Evolutionary conservation across 2,797 vertebrate genomes (phyloP).

Genomic region (Enteromius anoplus): DNA sequence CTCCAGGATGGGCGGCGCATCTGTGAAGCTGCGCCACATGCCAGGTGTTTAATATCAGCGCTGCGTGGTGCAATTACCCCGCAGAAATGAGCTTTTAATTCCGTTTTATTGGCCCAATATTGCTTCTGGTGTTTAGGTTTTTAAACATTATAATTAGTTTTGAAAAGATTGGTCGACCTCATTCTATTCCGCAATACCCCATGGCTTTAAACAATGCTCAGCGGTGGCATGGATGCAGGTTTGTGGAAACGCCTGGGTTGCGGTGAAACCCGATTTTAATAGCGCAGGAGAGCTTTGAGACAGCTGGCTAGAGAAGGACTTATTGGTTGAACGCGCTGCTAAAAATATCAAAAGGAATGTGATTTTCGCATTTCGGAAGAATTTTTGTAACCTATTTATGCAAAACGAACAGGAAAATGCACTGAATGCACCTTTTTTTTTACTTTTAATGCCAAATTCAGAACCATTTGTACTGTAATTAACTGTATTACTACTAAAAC

Average conservation of each 20-base stretch:
- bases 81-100: slow-evolving; percentile 65
- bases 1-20: slow-evolving; percentile 42
- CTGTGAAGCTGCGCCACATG: slow-evolving; percentile 47
- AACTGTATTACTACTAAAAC: too few relatives aligned
- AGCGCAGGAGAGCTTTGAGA: slow-evolving; percentile 52
- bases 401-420: slow-evolving; percentile 6
- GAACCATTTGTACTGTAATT: background rate
- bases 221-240: slow-evolving; percentile 44
- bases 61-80: slow-evolving; percentile 57
- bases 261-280: slow-evolving; percentile 44
- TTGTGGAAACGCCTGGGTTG: slow-evolving; percentile 47
- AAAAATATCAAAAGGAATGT: slow-evolving; percentile 40
- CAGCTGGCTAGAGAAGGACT: slow-evolving; percentile 37
- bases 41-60: slow-evolving; percentile 62
- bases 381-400: slow-evolving; percentile 40
- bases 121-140: slow-evolving; percentile 63
- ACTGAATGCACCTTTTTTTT: background rate
- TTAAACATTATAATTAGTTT: slow-evolving; percentile 64
- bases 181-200: slow-evolving; percentile 61
- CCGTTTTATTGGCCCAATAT: slow-evolving; percentile 62
- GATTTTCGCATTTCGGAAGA: slow-evolving; percentile 36
- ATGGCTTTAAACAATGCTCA: slow-evolving; percentile 59
- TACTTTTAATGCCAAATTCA: background rate
- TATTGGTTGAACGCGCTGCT: slow-evolving; percentile 36
- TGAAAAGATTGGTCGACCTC: slow-evolving; percentile 64